Conservation (phyloP, 2,888 invertebrate species). For the Andricus curvator region DNA sequence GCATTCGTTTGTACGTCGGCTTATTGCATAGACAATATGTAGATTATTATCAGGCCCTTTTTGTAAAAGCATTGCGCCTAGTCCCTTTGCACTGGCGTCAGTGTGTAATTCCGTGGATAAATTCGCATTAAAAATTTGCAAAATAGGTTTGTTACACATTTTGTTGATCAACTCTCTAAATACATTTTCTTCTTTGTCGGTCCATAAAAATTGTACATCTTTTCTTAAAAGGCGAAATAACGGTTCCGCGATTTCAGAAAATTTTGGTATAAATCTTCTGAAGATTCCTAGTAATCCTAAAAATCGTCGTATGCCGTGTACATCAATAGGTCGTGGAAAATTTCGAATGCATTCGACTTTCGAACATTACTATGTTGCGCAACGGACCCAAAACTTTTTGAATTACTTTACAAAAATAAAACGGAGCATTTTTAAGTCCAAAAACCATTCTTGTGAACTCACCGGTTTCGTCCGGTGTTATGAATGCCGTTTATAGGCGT, state of each 20-base stretch:
- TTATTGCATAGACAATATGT: conserved; percentile 5
- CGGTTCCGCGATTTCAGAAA: neutral
- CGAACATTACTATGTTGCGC: too few relatives aligned
- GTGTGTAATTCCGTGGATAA: conserved; percentile 19
- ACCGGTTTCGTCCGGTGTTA: too few relatives aligned
- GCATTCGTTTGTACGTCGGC: neutral
- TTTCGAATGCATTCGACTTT: too few relatives aligned
- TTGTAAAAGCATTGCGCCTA: conserved; percentile 10
- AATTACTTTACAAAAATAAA: too few relatives aligned
- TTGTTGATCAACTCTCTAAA: too few relatives aligned
- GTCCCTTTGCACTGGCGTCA: conserved; percentile 20
- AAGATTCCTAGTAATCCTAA: conserved; percentile 1
- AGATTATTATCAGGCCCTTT: neutral
- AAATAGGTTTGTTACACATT: too few relatives aligned
- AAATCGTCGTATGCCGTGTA: neutral
- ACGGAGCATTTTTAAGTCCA: too few relatives aligned
- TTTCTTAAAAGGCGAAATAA: neutral
- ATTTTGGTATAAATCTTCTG: neutral
- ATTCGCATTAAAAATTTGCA: neutral
- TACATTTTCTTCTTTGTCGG: too few relatives aligned
- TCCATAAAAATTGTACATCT: too few relatives aligned
- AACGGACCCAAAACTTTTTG: too few relatives aligned
- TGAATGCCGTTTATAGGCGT: too few relatives aligned
- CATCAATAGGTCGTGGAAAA: neutral
- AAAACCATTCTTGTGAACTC: too few relatives aligned